Percentiles rank a stretch among this genome's conserved stretches.
Evolutionary conservation across 2,113 vertebrate species (phyloP).

Genomic region (Zapus hudsonius): DNA sequence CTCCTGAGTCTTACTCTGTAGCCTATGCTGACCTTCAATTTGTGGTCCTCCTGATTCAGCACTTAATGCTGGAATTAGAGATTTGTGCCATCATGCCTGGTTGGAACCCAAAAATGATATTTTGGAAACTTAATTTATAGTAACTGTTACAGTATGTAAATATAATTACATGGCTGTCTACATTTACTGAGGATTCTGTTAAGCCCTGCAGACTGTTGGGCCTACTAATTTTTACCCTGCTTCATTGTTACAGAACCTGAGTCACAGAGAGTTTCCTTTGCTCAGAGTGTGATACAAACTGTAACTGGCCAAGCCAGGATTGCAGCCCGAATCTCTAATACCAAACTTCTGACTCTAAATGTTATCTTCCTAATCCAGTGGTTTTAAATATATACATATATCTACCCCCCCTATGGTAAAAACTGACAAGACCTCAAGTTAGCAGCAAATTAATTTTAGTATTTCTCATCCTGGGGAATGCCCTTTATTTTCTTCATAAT

Average conservation of each 20-base stretch:
- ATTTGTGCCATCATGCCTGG: too few species aligned
- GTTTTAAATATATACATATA: too few species aligned
- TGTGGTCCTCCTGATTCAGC: background rate
- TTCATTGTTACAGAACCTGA: background rate
- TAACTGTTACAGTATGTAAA: background rate
- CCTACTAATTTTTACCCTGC: background rate
- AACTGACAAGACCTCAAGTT: too few species aligned
- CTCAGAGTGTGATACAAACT: background rate
- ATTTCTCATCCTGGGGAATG: background rate
- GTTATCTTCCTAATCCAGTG: background rate
- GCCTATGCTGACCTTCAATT: background rate
- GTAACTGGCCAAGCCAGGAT: background rate
- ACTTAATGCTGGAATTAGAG: background rate
- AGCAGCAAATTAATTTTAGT: background rate
- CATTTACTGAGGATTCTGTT: background rate
- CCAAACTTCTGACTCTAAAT: background rate
- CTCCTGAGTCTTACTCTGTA: background rate
- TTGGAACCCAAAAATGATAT: background rate
- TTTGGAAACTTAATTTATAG: slow-evolving; percentile 39
- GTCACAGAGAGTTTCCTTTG: slow-evolving; percentile 1
- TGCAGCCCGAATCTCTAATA: background rate
- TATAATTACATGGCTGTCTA: background rate
- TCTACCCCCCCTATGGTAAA: too few species aligned
- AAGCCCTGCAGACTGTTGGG: background rate
- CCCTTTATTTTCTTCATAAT: background rate